Base-by-base conservation (phyloP, 2,797 vertebrate species). In the Eulemur mongoz region DNA sequence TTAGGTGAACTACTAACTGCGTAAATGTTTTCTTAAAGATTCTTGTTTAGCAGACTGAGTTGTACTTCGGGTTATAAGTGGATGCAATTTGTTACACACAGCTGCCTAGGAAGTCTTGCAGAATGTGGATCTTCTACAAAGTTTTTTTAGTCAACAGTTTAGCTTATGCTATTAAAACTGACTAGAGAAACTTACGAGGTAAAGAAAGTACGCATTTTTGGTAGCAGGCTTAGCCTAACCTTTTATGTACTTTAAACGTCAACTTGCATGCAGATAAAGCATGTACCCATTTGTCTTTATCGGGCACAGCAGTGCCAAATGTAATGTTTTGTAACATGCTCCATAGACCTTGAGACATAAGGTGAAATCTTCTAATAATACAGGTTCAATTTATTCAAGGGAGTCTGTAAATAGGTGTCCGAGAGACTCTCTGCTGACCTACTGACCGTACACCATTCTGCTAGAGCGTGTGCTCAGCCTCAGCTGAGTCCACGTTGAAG, bases 21-120 rank as follows among this genome's bases (percentile, higher is more conserved):
- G 12, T 32, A 43, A 72, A 73, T 4, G 7, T 73, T 72, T 81
- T 65, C 65, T 84, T 50, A 73, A 95, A 92, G 72, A 89, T 50
- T 89, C 43, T 93, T 79, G 72, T 38, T 48, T 14, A 14, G 70
- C n/a, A 32, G 83, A 86, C 57, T 13, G 72, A 87, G 65, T 83
- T 95, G 94, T 95, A 70, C 69, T 83, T 70, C 23, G 35, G 43
- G 32, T 85, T 76, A 52, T 83, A 87, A 91, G 69, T 76, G 59
- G 40, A 79, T 92, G 85, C 27, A 25, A 10, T 78, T 81, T n/a
- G 50, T 87, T 72, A 45, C 8, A 32, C 50, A 57, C 2, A 61
- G 17, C 50, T 83, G 52, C 79, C 32, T 43, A 59, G 70, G 35
- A 81, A 85, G 45, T 48, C 38, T 81, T 40, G 18, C 18, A 89